Evolutionary conservation across 1,140 invertebrate species (phyloP), one percentile per base, ranked within the genome.

Genomic region (Helicoverpa armigera): DNA sequence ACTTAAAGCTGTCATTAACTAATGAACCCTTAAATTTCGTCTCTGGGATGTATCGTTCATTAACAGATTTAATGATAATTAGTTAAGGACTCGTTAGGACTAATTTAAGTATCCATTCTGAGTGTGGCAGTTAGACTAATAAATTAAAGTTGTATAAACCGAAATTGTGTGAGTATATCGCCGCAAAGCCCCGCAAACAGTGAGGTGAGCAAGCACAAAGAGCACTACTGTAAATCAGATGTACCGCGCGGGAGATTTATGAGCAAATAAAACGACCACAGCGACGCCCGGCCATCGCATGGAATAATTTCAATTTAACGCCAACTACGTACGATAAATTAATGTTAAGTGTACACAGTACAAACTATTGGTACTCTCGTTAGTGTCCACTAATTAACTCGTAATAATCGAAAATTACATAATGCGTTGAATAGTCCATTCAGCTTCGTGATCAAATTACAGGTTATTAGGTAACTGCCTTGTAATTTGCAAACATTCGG

Each of bases 281-380:
- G 60, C 67, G 81, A 83, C 79, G 73, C 78, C 72, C 69, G 82
- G 56, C 86, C 82, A 84, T 85, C 81, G 82, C 81, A 80, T 82
- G 82, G 85, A 90, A 86, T 91, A 88, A 88, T 91, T 90, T 92
- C 88, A 92, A 91, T 90, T 92, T 93, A 89, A 89, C 85, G 86
- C 87, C 86, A 86, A 78, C 83, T 87, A 84, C 83, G 83, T 85
- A 84, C 81, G 77, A 87, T 83, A 87, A 88, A 87, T 88, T 88
- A 85, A 80, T 82, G 81, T 83, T 73, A 86, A 83, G 75, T 78
- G 79, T 82, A 85, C 67, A 81, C 79, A 81, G 35, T 70, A 88
- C 79, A 79, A 82, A 85, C 83, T 81, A 85, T 81, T 85, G 80
- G 85, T 86, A 84, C 81, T 81, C 83, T 89, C 83, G 83, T 89